Percentiles rank a stretch among this genome's conserved stretches.
phyloP scores from a whole-genome alignment of 2,797 vertebrate species.

The Tiaroga cobitis region DNA sequence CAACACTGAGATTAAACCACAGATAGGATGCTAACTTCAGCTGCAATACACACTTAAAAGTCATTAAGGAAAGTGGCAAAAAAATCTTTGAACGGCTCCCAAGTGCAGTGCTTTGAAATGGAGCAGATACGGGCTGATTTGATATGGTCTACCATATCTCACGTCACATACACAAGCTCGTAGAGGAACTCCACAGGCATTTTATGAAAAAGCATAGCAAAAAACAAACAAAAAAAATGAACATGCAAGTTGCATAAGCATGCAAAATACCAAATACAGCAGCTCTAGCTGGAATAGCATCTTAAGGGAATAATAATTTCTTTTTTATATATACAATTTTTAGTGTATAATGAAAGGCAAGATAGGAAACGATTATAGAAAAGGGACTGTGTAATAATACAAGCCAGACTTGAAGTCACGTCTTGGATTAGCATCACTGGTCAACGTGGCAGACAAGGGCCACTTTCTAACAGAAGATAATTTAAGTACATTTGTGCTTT shows the following conservation, averaged over 20 bases:
- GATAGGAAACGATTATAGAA: neutral
- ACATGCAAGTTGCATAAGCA: neutral
- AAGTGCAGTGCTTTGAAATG: neutral
- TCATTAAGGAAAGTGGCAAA: neutral
- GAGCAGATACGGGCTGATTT: neutral
- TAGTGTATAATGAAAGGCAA: neutral
- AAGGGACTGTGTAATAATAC: neutral
- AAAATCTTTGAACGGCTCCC: constrained; percentile 13
- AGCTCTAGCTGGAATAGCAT: neutral
- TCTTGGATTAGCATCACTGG: neutral
- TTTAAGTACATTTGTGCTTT: neutral
- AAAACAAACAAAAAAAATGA: neutral
- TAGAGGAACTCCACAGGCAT: neutral
- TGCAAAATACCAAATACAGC: neutral
- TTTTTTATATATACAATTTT: neutral
- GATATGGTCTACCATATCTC: neutral
- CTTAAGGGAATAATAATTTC: neutral
- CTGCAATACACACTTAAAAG: neutral
- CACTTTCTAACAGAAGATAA: neutral
- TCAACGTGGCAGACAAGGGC: too few relatives aligned
- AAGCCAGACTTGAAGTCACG: neutral
- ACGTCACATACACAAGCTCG: neutral
- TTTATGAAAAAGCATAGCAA: neutral
- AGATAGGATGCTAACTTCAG: constrained; percentile 1
- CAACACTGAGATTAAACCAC: constrained; percentile 22